Conservation (phyloP, 2,797 vertebrate genomes). For the Masticophis lateralis region DNA sequence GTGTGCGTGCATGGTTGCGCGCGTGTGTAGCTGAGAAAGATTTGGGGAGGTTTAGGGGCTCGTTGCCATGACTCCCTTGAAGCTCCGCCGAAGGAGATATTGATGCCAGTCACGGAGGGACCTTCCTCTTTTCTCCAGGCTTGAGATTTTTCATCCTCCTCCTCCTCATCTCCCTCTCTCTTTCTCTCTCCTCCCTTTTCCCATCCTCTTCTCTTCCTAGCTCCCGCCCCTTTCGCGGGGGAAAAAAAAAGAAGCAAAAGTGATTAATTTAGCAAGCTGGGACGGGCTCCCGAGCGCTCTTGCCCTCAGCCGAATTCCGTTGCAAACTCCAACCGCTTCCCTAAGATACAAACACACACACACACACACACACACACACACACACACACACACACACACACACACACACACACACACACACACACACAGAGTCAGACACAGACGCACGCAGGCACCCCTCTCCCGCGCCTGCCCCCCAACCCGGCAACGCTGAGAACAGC, state of each 20-base stretch:
- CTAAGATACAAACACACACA: background rate
- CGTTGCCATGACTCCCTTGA: conserved; percentile 72
- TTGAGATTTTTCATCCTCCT: background rate
- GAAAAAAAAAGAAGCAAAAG: conserved; percentile 31
- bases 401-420: too few relatives aligned
- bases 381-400: rapidly evolving
- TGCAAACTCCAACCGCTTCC: background rate
- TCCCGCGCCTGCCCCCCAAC: background rate
- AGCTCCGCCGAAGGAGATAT: conserved; percentile 60
- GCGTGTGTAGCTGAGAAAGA: conserved; percentile 15
- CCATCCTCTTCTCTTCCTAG: background rate
- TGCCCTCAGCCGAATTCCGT: background rate
- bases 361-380: too few relatives aligned
- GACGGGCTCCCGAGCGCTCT: conserved; percentile 14
- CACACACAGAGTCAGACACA: background rate
- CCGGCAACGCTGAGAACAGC: background rate
- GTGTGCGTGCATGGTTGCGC: background rate
- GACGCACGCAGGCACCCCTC: background rate
- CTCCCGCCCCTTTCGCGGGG: background rate
- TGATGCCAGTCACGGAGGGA: conserved; percentile 70
- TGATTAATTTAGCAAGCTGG: conserved; percentile 46
- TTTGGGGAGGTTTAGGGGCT: conserved; percentile 41
- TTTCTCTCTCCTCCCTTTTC: background rate
- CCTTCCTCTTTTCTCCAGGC: conserved; percentile 54
- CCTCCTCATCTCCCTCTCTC: background rate